Conservation (phyloP, 2,113 vertebrate species). For the Mionectes macconnelli region DNA sequence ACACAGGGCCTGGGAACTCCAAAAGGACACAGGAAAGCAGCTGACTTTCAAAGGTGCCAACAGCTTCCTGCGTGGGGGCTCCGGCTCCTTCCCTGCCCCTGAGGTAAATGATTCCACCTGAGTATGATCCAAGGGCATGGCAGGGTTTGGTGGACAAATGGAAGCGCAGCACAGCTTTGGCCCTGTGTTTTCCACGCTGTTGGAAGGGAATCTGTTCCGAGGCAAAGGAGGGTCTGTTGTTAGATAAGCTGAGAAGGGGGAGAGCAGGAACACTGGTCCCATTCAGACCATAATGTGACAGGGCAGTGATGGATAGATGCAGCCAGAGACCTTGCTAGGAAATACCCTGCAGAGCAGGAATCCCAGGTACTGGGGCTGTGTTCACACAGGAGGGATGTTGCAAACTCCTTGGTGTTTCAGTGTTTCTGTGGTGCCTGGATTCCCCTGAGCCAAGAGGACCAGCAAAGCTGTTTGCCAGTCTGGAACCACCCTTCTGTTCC, state of each 20-base stretch:
- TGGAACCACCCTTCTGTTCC: neutral
- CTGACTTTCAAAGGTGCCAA: neutral
- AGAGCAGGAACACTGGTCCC: neutral
- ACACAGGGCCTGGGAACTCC: neutral
- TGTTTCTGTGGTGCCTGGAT: neutral
- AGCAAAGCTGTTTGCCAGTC: neutral
- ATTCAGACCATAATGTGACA: neutral
- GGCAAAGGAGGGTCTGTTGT: neutral
- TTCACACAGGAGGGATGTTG: neutral
- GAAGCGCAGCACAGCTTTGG: neutral
- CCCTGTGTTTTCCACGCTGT: neutral
- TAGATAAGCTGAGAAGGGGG: neutral
- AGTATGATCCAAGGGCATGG: rapidly evolving
- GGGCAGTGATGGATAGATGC: neutral
- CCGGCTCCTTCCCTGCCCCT: neutral
- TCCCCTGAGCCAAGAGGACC: neutral
- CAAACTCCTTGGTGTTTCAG: neutral
- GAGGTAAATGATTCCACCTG: neutral
- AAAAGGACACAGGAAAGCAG: neutral
- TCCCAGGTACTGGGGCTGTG: neutral
- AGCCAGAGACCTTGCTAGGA: neutral
- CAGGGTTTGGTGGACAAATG: neutral
- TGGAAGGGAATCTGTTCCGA: neutral
- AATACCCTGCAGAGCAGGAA: neutral
- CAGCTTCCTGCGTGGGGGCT: neutral